phyloP scores from a whole-genome alignment of 2,797 vertebrate species.

The Gastrophryne carolinensis region DNA sequence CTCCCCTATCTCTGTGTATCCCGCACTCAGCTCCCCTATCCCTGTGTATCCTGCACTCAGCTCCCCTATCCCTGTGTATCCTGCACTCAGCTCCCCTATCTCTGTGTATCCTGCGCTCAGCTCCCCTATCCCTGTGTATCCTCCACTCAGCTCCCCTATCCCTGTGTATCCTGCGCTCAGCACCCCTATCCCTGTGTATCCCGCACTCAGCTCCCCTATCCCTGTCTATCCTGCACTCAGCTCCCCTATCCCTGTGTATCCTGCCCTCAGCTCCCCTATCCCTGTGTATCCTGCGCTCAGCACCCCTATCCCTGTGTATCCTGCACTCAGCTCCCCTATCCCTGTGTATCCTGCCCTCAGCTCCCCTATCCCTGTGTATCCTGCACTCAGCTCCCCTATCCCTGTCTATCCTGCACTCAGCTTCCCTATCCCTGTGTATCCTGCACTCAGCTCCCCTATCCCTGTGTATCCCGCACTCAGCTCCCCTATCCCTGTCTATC shows the following conservation, averaged over 20 bases:
- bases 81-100: background rate
- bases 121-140: background rate
- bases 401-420: too few relatives aligned
- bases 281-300: too few relatives aligned
- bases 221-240: background rate
- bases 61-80: background rate
- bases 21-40: too few relatives aligned
- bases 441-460: background rate
- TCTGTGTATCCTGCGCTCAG: background rate
- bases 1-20: background rate
- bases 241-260: background rate
- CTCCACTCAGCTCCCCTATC: too few relatives aligned
- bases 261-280: too few relatives aligned
- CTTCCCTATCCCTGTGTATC: background rate
- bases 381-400: too few relatives aligned
- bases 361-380: background rate
- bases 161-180: too few relatives aligned
- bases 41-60: too few relatives aligned
- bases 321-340: background rate
- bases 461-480: background rate
- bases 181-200: background rate
- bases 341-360: background rate
- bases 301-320: background rate
- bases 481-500: background rate
- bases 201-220: background rate